Percentiles rank a stretch among this genome's conserved stretches.
phyloP scores from a whole-genome alignment of 1,140 invertebrate genomes.

The Euglossa dilemma region DNA sequence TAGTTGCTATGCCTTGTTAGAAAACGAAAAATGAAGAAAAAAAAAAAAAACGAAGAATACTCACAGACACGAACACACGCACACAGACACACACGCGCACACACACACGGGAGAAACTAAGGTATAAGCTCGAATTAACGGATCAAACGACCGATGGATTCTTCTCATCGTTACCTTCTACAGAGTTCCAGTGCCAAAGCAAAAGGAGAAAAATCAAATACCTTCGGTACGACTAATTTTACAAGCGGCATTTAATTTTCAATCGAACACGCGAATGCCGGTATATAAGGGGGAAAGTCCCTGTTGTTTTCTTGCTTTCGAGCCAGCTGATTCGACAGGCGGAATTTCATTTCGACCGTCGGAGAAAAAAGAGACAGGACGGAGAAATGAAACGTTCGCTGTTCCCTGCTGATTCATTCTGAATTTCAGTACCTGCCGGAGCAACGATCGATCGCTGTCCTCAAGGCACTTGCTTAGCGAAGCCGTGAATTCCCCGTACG shows the following conservation, averaged over 20 bases:
- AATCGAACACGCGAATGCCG: background rate
- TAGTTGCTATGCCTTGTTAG: conserved; percentile 72
- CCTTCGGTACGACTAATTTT: conserved; percentile 8
- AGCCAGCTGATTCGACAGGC: background rate
- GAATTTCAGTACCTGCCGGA: conserved; percentile 35
- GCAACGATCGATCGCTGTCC: conserved; percentile 47
- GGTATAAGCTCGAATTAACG: background rate
- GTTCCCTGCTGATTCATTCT: conserved; percentile 33
- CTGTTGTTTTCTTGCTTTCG: background rate
- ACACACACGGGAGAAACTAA: background rate
- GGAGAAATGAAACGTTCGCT: conserved; percentile 19
- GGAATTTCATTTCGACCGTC: conserved; percentile 5
- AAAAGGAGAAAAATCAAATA: background rate
- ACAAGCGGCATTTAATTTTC: conserved; percentile 10
- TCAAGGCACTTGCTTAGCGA: conserved; percentile 43
- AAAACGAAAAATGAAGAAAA: conserved; percentile 3
- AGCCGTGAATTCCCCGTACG: conserved; percentile 16
- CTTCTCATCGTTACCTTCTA: background rate
- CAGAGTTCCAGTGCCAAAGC: background rate
- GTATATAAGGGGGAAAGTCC: background rate
- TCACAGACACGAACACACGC: background rate
- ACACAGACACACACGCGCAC: background rate
- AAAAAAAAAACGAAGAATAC: background rate
- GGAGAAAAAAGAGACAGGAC: background rate
- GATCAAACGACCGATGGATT: background rate